Evolutionary conservation across 2,113 vertebrate species (phyloP).

Genomic region (Malurus cyaneus): DNA sequence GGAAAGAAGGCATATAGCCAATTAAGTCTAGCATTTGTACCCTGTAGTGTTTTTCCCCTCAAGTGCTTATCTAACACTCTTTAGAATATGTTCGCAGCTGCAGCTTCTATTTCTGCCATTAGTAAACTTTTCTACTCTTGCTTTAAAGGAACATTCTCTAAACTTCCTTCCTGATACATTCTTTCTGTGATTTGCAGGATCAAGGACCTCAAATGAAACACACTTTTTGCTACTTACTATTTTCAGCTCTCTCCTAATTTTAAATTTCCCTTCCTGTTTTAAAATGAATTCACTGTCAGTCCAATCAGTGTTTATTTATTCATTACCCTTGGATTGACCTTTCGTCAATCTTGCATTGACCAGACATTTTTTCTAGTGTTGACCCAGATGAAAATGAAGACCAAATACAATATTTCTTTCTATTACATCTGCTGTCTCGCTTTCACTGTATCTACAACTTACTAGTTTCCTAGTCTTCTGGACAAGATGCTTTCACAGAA

Average conservation of each 20-base stretch:
- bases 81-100: conserved; percentile 64
- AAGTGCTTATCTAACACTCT: conserved; percentile 65
- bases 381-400: background rate
- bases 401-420: background rate
- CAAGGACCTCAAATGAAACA: background rate
- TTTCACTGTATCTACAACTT: background rate
- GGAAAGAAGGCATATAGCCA: conserved; percentile 47
- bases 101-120: conserved; percentile 59
- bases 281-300: background rate
- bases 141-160: conserved; percentile 33
- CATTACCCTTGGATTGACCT: background rate
- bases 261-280: background rate
- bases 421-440: background rate
- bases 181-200: background rate
- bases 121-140: conserved; percentile 41
- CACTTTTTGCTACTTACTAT: background rate
- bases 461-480: background rate
- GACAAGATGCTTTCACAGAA: background rate
- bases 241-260: background rate
- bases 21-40: conserved; percentile 65
- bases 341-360: background rate
- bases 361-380: background rate
- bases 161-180: conserved; percentile 37
- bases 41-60: conserved; percentile 62
- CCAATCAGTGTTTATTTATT: background rate